Conservation (phyloP, 92 coral and sea anemone genomes). For the Porites cylindrica region DNA sequence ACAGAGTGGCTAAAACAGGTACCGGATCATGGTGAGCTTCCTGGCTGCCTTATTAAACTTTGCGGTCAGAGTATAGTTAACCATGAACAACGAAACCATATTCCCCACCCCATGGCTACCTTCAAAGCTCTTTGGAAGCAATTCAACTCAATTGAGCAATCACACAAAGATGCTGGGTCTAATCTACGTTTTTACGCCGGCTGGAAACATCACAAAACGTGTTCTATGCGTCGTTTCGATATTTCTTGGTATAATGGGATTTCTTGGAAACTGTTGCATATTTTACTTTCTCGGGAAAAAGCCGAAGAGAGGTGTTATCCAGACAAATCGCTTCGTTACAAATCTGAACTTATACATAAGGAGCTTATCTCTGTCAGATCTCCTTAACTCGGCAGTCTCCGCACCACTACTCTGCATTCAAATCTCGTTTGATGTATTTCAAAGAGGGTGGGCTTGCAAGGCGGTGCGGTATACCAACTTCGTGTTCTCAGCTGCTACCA, state of each 20-base stretch:
- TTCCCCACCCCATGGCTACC: not conserved
- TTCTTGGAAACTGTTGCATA: constrained; percentile 14
- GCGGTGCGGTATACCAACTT: not conserved
- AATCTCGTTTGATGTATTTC: constrained; percentile 14
- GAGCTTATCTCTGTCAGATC: constrained; percentile 11
- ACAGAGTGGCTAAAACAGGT: too few species aligned
- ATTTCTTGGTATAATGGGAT: not conserved
- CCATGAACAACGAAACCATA: not conserved
- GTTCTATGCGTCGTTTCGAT: not conserved
- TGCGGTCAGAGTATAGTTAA: not conserved
- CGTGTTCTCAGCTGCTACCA: not conserved
- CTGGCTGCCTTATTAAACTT: not conserved
- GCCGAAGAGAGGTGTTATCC: not conserved
- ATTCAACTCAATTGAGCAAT: not conserved
- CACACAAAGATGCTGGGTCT: too few species aligned
- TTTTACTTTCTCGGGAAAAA: constrained; percentile 10
- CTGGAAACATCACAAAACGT: not conserved
- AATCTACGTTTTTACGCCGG: constrained; percentile 21
- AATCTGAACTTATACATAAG: constrained; percentile 16
- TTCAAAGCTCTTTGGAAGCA: not conserved
- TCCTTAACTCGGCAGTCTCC: not conserved
- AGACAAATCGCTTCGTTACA: not conserved
- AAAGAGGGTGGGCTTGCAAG: constrained; percentile 32
- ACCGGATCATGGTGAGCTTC: too few species aligned
- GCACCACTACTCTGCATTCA: not conserved